Conservation (phyloP, 1,140 invertebrate genomes). For the Ceratina japonica region DNA sequence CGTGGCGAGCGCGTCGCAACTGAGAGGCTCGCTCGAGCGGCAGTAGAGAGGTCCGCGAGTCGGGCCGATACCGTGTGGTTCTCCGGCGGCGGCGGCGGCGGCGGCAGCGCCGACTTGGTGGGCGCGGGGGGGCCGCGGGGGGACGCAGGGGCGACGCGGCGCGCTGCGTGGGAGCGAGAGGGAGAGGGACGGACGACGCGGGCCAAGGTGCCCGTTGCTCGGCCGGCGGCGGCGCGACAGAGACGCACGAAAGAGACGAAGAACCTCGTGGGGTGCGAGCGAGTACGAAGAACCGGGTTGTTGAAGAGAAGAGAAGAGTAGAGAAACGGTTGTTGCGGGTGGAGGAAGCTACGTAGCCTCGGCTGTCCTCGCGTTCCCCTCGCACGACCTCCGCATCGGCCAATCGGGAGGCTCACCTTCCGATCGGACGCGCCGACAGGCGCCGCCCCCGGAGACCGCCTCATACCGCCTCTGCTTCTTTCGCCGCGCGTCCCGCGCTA, state of each 20-base stretch:
- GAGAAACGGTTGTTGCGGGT: conserved; percentile 43
- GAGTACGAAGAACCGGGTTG: too few relatives aligned
- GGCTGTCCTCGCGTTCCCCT: conserved; percentile 56
- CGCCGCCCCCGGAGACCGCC: conserved; percentile 65
- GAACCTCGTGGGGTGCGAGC: background rate
- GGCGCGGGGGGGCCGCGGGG: background rate
- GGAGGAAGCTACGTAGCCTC: conserved; percentile 57
- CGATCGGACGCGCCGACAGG: conserved; percentile 65
- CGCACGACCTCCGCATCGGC: conserved; percentile 49
- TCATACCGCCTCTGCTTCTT: conserved; percentile 62
- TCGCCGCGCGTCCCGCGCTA: conserved; percentile 46
- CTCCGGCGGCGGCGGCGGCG: conserved; percentile 33
- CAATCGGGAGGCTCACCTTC: conserved; percentile 59
- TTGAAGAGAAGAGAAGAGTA: too few relatives aligned
- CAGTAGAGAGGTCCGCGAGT: conserved; percentile 56
- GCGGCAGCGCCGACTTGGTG: conserved; percentile 11
- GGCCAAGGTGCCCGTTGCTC: background rate
- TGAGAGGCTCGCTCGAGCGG: conserved; percentile 69
- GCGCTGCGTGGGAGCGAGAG: background rate
- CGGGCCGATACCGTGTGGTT: conserved; percentile 49
- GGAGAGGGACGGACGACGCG: background rate
- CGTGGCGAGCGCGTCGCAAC: conserved; percentile 79
- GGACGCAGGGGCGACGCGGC: background rate
- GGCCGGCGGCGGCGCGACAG: background rate
- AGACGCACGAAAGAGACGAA: conserved; percentile 21